These are phyloP conservation scores for Laterallus jamaicensis DNA, from an alignment of 2,113 vertebrate genomes.

Conservation along the genomic window DNA sequence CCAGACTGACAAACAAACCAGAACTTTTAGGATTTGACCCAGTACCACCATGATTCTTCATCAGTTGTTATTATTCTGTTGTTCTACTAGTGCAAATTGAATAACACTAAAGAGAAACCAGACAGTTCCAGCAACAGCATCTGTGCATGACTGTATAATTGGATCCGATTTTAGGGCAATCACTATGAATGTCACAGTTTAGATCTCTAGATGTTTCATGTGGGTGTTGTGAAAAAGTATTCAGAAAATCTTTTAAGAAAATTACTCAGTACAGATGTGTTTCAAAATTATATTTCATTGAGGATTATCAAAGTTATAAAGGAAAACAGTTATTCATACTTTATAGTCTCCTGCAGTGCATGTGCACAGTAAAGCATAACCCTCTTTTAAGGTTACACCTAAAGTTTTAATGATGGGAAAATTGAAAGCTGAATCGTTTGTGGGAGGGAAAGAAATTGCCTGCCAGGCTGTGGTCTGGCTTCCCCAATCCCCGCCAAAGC, in stretches of 20 bases:
- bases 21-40: not conserved
- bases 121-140: fast-evolving
- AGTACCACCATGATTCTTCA: not conserved
- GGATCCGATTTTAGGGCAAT: constrained; percentile 20
- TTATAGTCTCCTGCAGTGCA: not conserved
- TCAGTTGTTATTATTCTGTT: not conserved
- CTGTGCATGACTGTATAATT: not conserved
- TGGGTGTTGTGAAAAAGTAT: not conserved
- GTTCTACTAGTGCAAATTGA: not conserved
- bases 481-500: not conserved
- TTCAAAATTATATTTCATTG: not conserved
- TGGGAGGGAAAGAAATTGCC: not conserved
- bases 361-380: not conserved
- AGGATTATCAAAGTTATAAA: not conserved
- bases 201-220: not conserved
- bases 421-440: not conserved
- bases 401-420: not conserved
- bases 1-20: not conserved
- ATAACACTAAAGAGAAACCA: not conserved
- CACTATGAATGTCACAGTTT: constrained; percentile 4
- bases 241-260: not conserved
- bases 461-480: not conserved
- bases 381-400: not conserved
- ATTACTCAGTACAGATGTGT: not conserved
- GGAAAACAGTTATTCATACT: not conserved